Conservation (phyloP, 2,113 vertebrate genomes). For the Cervus canadensis region DNA sequence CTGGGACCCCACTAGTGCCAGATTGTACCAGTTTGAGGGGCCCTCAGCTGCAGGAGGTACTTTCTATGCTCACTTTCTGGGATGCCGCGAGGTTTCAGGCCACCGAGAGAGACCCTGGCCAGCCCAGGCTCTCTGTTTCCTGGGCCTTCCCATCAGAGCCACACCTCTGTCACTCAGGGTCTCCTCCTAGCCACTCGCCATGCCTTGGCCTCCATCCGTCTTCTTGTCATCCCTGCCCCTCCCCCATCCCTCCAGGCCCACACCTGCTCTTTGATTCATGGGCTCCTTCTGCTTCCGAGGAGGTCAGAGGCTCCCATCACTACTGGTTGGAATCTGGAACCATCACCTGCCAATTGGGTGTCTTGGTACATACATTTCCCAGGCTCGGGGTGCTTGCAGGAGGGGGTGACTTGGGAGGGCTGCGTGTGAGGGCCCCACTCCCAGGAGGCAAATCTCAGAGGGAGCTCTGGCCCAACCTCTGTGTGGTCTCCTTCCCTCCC, state of each 20-base stretch:
- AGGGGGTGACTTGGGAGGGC: neutral
- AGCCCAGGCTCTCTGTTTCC: neutral
- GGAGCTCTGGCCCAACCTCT: neutral
- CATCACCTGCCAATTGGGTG: neutral
- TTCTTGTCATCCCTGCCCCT: neutral
- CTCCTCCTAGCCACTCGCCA: neutral
- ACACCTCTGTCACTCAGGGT: neutral
- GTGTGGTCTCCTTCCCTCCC: neutral
- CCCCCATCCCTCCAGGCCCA: neutral
- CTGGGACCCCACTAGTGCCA: neutral
- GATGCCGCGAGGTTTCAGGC: neutral
- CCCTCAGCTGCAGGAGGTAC: neutral
- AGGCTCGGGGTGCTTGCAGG: neutral
- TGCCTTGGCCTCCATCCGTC: neutral
- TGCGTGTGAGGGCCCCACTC: neutral
- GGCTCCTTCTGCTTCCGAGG: neutral
- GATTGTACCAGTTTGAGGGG: neutral
- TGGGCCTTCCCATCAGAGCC: neutral
- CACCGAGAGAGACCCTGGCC: neutral
- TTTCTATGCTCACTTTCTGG: neutral
- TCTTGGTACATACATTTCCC: neutral
- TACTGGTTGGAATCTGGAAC: neutral
- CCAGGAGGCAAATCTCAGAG: neutral
- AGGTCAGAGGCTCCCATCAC: neutral
- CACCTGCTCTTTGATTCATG: neutral